A percentile compares a stretch with the other conserved stretches of the same genome.
These are phyloP conservation scores for Meriones psammophilus DNA, from an alignment of 2,797 vertebrate species.

Conservation along the genomic window DNA sequence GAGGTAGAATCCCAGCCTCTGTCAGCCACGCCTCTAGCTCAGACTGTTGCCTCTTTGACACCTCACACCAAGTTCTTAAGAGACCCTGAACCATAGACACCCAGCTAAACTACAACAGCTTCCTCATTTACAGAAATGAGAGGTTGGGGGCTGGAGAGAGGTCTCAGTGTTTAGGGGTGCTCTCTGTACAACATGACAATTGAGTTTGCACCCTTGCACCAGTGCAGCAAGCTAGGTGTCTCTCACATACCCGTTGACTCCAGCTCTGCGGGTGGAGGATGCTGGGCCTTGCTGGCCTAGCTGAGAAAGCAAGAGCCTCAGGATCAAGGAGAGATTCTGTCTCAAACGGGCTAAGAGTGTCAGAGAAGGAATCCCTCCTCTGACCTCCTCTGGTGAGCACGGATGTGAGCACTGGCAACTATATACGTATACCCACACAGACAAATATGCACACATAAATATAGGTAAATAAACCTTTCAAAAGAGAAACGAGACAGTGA, in stretches of 20 bases:
- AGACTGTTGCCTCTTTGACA: background rate
- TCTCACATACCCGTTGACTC: background rate
- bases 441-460: background rate
- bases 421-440: background rate
- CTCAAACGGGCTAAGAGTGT: background rate
- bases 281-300: background rate
- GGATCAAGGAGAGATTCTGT: background rate
- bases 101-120: background rate
- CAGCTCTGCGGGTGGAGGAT: background rate
- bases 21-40: background rate
- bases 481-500: constrained; percentile 10
- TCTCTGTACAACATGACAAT: background rate
- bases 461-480: background rate
- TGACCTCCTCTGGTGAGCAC: background rate
- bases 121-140: background rate
- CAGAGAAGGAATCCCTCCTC: background rate
- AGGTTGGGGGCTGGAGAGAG: background rate
- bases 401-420: background rate
- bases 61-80: background rate
- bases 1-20: background rate
- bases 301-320: background rate
- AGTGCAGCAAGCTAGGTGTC: background rate
- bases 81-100: background rate
- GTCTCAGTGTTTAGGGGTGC: background rate
- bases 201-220: background rate